These are phyloP conservation scores for Eupsittula cactorum DNA, from an alignment of 2,113 vertebrate genomes.

Conservation along the genomic window DNA sequence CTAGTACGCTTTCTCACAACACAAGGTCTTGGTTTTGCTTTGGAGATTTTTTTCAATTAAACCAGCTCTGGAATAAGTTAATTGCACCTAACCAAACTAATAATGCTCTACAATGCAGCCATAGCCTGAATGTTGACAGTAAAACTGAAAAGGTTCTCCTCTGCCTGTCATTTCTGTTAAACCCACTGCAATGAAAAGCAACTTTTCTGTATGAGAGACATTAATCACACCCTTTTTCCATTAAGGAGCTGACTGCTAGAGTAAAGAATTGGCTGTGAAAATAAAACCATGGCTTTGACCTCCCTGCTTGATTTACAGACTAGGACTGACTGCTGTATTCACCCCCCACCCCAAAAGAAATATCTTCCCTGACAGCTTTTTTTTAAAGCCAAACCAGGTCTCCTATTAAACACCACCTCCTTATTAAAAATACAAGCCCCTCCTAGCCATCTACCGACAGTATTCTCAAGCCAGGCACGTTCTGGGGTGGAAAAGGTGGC, in stretches of 20 bases:
- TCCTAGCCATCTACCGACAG: background rate
- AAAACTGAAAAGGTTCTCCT: background rate
- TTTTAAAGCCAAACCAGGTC: background rate
- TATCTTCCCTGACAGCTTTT: background rate
- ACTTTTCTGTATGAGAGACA: background rate
- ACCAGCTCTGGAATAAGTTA: background rate
- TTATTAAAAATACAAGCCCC: background rate
- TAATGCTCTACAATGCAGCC: background rate
- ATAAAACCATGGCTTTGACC: background rate
- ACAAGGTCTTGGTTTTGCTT: background rate
- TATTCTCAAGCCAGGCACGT: background rate
- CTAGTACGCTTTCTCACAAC: background rate
- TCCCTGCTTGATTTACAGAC: background rate
- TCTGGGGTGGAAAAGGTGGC: background rate
- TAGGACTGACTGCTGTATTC: background rate
- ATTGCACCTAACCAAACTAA: background rate
- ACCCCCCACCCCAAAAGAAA: too few species aligned
- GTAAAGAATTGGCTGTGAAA: background rate
- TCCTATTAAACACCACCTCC: background rate
- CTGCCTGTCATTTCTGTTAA: background rate
- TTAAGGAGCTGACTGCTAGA: background rate
- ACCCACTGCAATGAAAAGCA: background rate
- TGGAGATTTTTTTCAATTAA: background rate
- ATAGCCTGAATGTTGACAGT: background rate
- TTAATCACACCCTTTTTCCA: background rate